A percentile compares a stretch with the other conserved stretches of the same genome.
phyloP scores from a whole-genome alignment of 1,140 invertebrate genomes.

The Drosophila hydei region DNA sequence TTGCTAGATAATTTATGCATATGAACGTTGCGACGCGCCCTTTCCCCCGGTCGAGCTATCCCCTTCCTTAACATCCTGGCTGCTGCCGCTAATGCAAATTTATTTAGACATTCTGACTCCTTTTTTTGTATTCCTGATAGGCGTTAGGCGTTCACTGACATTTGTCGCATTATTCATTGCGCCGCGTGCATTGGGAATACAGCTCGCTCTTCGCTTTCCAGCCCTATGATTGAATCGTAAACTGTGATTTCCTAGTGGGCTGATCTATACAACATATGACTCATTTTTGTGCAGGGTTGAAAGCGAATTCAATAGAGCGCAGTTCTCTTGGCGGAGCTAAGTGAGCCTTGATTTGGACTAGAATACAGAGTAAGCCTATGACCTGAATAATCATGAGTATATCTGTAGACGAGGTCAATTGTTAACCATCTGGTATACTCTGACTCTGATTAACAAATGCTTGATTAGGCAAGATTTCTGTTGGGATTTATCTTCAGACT shows the following conservation, averaged over 20 bases:
- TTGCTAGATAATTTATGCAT: conserved; percentile 38
- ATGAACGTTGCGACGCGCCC: conserved; percentile 15
- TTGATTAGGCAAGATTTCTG: too few relatives aligned
- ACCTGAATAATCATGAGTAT: too few relatives aligned
- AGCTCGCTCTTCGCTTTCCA: neutral
- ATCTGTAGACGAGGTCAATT: too few relatives aligned
- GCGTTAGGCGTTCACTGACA: conserved; percentile 71
- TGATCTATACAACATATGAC: conserved; percentile 59
- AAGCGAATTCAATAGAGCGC: neutral
- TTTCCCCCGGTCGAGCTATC: conserved; percentile 22
- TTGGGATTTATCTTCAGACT: too few relatives aligned
- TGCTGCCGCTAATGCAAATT: conserved; percentile 67
- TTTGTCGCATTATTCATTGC: conserved; percentile 75
- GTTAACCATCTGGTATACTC: too few relatives aligned
- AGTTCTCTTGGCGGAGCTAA: neutral
- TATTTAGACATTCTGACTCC: conserved; percentile 65
- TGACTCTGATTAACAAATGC: too few relatives aligned
- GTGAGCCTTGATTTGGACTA: too few relatives aligned
- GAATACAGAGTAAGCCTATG: too few relatives aligned
- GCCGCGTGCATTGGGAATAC: conserved; percentile 16
- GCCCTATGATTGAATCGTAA: conserved; percentile 20
- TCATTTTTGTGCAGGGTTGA: conserved; percentile 46
- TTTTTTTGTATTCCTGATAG: conserved; percentile 39
- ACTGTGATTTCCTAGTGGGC: conserved; percentile 55
- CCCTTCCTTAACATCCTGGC: neutral